A percentile compares a stretch with the other conserved stretches of the same genome.
These are phyloP conservation scores for Agriotes lineatus DNA, from an alignment of 2,888 invertebrate genomes.

Conservation along the genomic window DNA sequence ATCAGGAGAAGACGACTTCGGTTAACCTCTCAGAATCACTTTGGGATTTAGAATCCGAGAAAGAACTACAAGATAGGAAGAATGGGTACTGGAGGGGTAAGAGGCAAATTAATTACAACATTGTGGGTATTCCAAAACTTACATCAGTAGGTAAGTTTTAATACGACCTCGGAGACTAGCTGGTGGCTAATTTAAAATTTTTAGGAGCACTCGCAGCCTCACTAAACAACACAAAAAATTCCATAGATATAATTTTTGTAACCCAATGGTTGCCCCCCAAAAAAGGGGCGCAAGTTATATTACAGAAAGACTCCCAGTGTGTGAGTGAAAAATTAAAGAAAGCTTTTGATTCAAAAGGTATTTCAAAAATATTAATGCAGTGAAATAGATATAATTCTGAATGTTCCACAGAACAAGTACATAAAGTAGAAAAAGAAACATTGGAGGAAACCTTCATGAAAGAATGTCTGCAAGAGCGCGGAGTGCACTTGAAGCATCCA, in stretches of 20 bases:
- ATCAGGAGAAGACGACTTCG: slow-evolving; percentile 54
- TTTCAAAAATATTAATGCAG: too few relatives aligned
- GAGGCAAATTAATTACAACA: slow-evolving; percentile 51
- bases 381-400: background rate
- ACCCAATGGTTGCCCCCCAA: slow-evolving; percentile 81
- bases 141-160: slow-evolving; percentile 61
- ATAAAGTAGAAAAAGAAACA: slow-evolving; percentile 56
- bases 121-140: slow-evolving; percentile 56
- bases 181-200: slow-evolving; percentile 25
- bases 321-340: slow-evolving; percentile 67
- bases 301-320: slow-evolving; percentile 76
- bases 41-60: slow-evolving; percentile 72
- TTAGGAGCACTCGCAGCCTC: slow-evolving; percentile 59
- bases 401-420: slow-evolving; percentile 52
- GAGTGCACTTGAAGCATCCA: slow-evolving; percentile 51
- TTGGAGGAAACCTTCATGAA: slow-evolving; percentile 58
- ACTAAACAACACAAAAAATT: slow-evolving; percentile 59
- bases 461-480: slow-evolving; percentile 66
- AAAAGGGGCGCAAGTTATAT: slow-evolving; percentile 68
- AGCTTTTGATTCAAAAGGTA: slow-evolving; percentile 54
- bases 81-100: slow-evolving; percentile 60
- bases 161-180: background rate
- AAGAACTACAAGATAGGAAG: slow-evolving; percentile 67
- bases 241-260: slow-evolving; percentile 77
- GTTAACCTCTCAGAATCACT: slow-evolving; percentile 61